phyloP scores from a whole-genome alignment of 2,797 vertebrate species.

The Moxostoma hubbsi region DNA sequence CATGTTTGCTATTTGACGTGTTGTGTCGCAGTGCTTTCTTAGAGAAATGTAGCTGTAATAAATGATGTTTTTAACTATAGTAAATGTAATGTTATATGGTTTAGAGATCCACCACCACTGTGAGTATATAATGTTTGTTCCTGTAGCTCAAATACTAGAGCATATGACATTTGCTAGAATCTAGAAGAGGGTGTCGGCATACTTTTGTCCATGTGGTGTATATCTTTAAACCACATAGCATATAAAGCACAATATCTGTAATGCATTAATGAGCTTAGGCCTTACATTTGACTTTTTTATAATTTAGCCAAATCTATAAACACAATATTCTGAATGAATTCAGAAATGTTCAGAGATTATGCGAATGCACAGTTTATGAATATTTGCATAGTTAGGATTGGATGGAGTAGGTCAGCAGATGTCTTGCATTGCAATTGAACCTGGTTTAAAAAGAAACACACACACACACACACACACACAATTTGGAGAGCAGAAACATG shows the following conservation, averaged over 20 bases:
- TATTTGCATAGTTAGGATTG: slow-evolving; percentile 27
- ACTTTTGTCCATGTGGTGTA: no score
- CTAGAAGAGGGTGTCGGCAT: no score
- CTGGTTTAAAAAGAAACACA: neutral
- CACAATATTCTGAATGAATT: neutral
- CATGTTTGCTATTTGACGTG: slow-evolving; percentile 11
- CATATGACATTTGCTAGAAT: neutral
- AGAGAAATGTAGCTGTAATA: neutral
- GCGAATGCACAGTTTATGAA: neutral
- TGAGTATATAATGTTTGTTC: neutral
- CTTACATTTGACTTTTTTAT: slow-evolving; percentile 5
- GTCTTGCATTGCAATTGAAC: slow-evolving; percentile 27
- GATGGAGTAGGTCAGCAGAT: slow-evolving; percentile 28
- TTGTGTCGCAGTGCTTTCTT: neutral
- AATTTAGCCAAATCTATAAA: slow-evolving; percentile 22
- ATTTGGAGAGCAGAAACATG: slow-evolving; percentile 43
- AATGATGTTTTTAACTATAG: neutral
- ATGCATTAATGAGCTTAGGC: neutral
- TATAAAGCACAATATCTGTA: no score
- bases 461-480: neutral
- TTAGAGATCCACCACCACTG: neutral
- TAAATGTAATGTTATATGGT: neutral
- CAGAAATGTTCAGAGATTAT: slow-evolving; percentile 10
- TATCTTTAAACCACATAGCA: no score
- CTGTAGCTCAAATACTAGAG: no score